Evolutionary conservation across 2,113 vertebrate genomes (phyloP), one percentile per base, ranked within the genome.

Genomic region (Riparia riparia): DNA sequence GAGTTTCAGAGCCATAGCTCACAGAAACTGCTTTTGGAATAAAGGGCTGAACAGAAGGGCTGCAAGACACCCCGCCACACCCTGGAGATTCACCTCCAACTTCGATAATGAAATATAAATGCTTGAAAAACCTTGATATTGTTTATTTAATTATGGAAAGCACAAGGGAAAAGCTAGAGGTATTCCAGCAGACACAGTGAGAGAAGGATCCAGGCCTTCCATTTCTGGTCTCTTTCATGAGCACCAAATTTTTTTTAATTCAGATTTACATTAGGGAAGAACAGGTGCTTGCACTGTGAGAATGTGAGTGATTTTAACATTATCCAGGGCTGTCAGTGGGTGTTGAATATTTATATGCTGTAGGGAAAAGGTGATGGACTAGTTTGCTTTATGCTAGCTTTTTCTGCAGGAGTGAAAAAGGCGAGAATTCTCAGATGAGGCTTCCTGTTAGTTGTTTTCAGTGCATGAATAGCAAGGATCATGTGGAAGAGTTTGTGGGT

Each of bases 321-420:
- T 96, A 86, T 84, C 86, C 80, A 54, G 65, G 69, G 76, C 80
- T 95, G 90, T 89, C 92, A 93, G 92, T 90, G 96, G 85, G 90
- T 97, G 96, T 96, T 96, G 95, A 96, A 96, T 96, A 96, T 96
- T 96, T 96, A 96, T 96, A 68, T 78, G 86, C 90, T 88, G 60
- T 86, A 92, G 86, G 86, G 71, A 93, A 92, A 93, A 93, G 93
- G 96, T 92, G 95, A 89, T 92, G 93, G 90, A 93, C 96, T 69
- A 89, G 92, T 90, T 96, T 93, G 79, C 71, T 90, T 92, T 82
- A 15, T 90, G 87, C 74, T 83, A 45, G 90, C 60, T 82, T 90
- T 95, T 97, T 82, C 65, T 96, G 53, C 72, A 76, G 76, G 45
- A 95, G 60, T 86, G 80, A 86, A 90, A 90, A 92, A 94, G 76